Percentiles rank a stretch among this genome's conserved stretches.
Conservation (phyloP, 2,888 invertebrate genomes). For the Nudaria mundana region DNA sequence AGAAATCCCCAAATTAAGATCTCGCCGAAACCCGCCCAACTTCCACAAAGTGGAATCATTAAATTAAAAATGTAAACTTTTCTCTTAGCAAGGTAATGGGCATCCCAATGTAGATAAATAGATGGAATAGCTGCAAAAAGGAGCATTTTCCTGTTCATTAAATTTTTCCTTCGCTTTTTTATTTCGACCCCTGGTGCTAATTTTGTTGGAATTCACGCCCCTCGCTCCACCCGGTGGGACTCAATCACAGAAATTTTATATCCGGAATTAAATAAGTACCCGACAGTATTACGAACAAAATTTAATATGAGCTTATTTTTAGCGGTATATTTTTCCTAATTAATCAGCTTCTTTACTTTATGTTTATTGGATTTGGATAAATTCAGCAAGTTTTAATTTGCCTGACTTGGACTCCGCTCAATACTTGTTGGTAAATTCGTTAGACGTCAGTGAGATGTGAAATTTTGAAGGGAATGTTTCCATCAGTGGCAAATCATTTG, state of each 20-base stretch:
- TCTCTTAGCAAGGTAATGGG: slow-evolving; percentile 83
- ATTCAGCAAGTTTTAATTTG: slow-evolving; percentile 29
- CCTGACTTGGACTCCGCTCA: slow-evolving; percentile 15
- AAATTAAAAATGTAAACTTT: slow-evolving; percentile 83
- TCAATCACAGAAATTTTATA: slow-evolving; percentile 82
- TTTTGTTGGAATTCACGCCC: slow-evolving; percentile 83
- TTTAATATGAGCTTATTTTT: slow-evolving; percentile 77
- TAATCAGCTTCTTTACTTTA: slow-evolving; percentile 52
- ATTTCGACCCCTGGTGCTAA: slow-evolving; percentile 82
- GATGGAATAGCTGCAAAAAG: slow-evolving; percentile 82
- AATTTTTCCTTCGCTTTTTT: slow-evolving; percentile 82
- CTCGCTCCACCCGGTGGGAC: slow-evolving; percentile 77
- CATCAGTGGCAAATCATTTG: slow-evolving; percentile 71
- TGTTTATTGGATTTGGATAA: slow-evolving; percentile 36
- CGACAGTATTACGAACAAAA: slow-evolving; percentile 72
- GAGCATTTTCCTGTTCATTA: slow-evolving; percentile 83
- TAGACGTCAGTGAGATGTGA: slow-evolving; percentile 46
- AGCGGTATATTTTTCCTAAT: slow-evolving; percentile 63
- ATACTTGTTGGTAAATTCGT: slow-evolving; percentile 24
- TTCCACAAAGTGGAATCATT: slow-evolving; percentile 83
- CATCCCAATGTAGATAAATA: slow-evolving; percentile 82
- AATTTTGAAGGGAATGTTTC: slow-evolving; percentile 66
- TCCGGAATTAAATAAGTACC: slow-evolving; percentile 82
- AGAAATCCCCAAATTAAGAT: slow-evolving; percentile 82
- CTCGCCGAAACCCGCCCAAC: slow-evolving; percentile 81